Base-by-base conservation (phyloP, 35 echinoderm and acorn worm species). In the Stichopus chloronotus region DNA sequence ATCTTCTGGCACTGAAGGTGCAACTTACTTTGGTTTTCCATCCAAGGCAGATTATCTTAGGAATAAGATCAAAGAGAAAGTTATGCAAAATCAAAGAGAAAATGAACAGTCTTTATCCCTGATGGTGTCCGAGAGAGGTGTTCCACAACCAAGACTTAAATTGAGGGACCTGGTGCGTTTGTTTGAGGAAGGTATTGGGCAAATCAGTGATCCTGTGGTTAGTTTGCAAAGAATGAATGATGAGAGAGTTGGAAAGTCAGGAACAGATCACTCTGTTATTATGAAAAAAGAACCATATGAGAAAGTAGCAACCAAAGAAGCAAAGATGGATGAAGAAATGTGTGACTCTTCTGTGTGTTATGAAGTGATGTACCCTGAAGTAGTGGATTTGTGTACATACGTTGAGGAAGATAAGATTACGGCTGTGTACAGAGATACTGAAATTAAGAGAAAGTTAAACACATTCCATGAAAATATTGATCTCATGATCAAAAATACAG, bases 1-100 rank as follows among this genome's bases (percentile, higher is more conserved):
- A 65, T 19, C 61, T 55, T 9, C 53, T 83, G 80, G 20, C 16
- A 5, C 5, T 83, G 7, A 7, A 55, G 53, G 3, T 1, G 17
- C 43, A 4, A 13, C 19, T 19, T 83, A 53, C 55, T 83, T 53
- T 83, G 80, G 80, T 10, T 83, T 83, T 83, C 80, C 80, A 55
- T 83, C 80, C 43, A 24, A 56, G 52, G 80, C 80, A 56, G 80
- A 83, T 6, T 83, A 83, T 83, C 80, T 83, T 20, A 83, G 52
- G 55, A 43, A 56, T 55, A 83, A 83, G 17, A 83, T 83, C 4
- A 83, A 14, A 56, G 8, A 54, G 14, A 52, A 7, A 3, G 5
- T 83, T 8, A 56, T 65, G 61, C 61, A 65, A 19, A 8, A 14
- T 11, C 11, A 65, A 65, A 19, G 5, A 4, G 61, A 65, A 65